Evolutionary conservation across 2,113 vertebrate species (phyloP), one percentile per base, ranked within the genome.

Genomic region (Chiloscyllium plagiosum): DNA sequence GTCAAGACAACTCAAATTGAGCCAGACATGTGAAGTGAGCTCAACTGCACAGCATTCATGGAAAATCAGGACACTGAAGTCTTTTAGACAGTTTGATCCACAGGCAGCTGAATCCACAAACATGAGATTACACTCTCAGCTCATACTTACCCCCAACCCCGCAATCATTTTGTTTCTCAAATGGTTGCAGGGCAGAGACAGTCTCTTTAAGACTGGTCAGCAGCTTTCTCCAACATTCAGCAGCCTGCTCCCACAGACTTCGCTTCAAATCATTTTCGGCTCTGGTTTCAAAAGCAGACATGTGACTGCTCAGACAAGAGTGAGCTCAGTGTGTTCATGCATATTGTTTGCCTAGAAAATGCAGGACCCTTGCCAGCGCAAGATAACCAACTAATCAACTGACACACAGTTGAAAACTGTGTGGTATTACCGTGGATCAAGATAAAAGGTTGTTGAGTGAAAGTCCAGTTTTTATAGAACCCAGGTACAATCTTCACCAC

Each of bases 41-140:
- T 50, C 26, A 24, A 33, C 20, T 50, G 22, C 47, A 70, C 66
- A 94, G 37, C 68, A 13, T 72, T 47, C 66, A 94, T 47, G 12
- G 19, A 26, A 47, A 61, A 72, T 95, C 69, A 47, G 68, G 42
- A 72, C 33, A 37, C 29, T 29, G 47, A 24, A 52, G 56, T 22
- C 69, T 95, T 37, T 47, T 72, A 52, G 19, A 70, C 65, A 52
- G 26, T 22, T 33, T 61, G 6, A 52, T 52, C 47, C 47, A 47
- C 7, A 20, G 47, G 24, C 93, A 94, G 66, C 42, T 94, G 94
- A 50, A 70, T 95, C 47, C 52, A 95, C 69, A 72, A 95, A 95
- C 68, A 37, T 70, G 42, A 72, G 15, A 61, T 90, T 56, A 90
- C 52, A 26, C 12, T 29, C 52, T 52, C 68, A 70, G 86, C 42